Base-by-base conservation (phyloP, 2,797 vertebrate species). In the Sphenopsis melanotis region DNA sequence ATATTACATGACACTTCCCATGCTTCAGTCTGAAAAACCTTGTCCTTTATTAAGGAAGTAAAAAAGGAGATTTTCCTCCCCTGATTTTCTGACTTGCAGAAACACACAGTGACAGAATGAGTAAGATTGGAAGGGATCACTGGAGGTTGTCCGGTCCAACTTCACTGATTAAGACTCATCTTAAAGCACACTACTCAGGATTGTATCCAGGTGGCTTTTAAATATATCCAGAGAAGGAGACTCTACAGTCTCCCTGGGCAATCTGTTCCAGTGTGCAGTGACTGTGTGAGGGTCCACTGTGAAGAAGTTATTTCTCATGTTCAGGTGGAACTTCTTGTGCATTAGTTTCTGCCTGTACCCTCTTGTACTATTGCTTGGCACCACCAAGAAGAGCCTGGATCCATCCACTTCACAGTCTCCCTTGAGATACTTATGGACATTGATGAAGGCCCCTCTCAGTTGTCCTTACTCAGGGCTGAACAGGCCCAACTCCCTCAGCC, bases 31-130 rank as follows among this genome's bases (percentile, higher is more conserved):
- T 87, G 29, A 88, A 88, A 55, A 16, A 37, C 4, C 5, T 72
- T 65, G 6, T 27, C 5, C 10, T 24, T 81, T 81, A 50, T 12
- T 81, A 78, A 64, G 9, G 21, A 60, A 81, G 3, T 7, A 41
- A 66, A 55, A 82, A 69, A 29, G 1, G 6, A 53, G 1, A 14
- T 14, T 39, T 6, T 4, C 0, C 4, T 52, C 2, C 5, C 4
- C 6, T 2, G 5, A 32, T 64, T 83, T 90, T 69, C 44, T 66
- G 8, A 59, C 6, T 70, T 47, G 29, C 22, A 49, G 41, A 47
- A 75, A 55, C 22, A 50, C 22, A 29, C 10, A 41, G 52, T 30
- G 10, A 47, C 8, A 49, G 12, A 69, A 61, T 15, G 30, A 9
- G 12, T 36, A 49, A 56, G 42, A n/a, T 4, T 61, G 56, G 30